Base-by-base conservation (phyloP, 2,113 vertebrate genomes). In the Callocephalon fimbriatum region DNA sequence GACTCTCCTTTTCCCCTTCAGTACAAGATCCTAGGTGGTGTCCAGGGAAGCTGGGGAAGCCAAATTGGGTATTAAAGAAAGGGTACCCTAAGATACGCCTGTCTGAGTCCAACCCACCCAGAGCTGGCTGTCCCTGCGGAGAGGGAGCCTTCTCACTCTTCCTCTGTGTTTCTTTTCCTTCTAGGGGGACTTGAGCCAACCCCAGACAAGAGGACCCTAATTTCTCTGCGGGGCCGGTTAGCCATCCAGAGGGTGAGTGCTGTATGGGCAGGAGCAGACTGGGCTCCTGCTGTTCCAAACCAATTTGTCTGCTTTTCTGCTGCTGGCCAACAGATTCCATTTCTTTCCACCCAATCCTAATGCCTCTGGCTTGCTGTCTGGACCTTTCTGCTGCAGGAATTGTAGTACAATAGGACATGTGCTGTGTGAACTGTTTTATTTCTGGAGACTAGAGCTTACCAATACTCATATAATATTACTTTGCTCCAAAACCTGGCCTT, bases 81-180 rank as follows among this genome's bases (percentile, higher is more conserved):
- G 53, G 12, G 2, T 51, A 54, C n/a, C 14, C 35, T 0, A 2
- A 77, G 47, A 63, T 45, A 16, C 0, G 1, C 10, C 45, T 62
- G 12, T 51, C 31, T 2, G 10, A 84, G 25, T 84, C 29, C 40
- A 84, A 4, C 32, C 23, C 29, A 35, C 9, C 35, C 3, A 4
- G 66, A 67, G 37, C 56, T 67, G 62, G 8, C 65, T 88, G 45
- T 62, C 11, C 31, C 21, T 74, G 56, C n/a, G 40, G 74, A 48
- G 65, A 23, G 27, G 12, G 27, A n/a, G 48, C 26, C 65, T 12
- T 91, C 77, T 85, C 67, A 73, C 37, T 90, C 45, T 70, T 88
- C 4, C 53, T 86, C 58, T 90, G 15, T 90, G 25, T 77, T 95
- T 66, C 88, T 85, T 77, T 35, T 61, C 31, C 38, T 95, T 86